These are phyloP conservation scores for Etheostoma perlongum DNA, from an alignment of 2,797 vertebrate species.

Conservation along the genomic window DNA sequence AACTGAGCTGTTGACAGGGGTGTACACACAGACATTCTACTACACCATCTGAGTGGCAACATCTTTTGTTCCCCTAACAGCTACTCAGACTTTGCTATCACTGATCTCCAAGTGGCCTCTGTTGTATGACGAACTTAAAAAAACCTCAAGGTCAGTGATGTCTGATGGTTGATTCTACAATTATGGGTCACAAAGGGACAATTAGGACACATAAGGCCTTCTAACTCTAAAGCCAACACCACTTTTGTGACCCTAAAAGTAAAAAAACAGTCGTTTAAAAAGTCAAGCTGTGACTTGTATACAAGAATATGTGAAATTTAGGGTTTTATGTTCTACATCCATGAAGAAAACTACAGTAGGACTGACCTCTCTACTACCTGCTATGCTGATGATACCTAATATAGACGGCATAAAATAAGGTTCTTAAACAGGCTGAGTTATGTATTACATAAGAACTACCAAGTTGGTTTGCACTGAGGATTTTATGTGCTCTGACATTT, in stretches of 20 bases:
- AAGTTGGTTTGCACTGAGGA: background rate
- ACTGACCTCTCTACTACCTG: background rate
- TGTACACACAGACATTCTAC: conserved; percentile 74
- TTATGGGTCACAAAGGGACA: background rate
- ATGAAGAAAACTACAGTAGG: background rate
- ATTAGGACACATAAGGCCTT: background rate
- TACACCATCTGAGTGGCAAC: conserved; percentile 73
- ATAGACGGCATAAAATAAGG: background rate
- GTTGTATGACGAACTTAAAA: conserved; percentile 22
- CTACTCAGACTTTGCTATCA: conserved; percentile 68
- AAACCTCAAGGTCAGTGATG: conserved; percentile 16
- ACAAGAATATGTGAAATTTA: background rate
- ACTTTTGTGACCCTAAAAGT: background rate
- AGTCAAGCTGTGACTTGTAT: background rate
- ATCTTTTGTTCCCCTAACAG: conserved; percentile 76
- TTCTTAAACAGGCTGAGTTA: conserved; percentile 14
- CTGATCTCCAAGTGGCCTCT: conserved; percentile 62
- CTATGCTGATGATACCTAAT: background rate
- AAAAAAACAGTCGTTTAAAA: background rate
- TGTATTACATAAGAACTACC: background rate
- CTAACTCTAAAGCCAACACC: background rate
- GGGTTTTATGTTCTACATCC: background rate
- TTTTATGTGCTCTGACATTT: background rate
- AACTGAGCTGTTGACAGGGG: conserved; percentile 69
- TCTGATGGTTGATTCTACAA: conserved; percentile 9